These are phyloP conservation scores for Bhutanitis thaidina DNA, from an alignment of 2,888 invertebrate species.

Conservation along the genomic window DNA sequence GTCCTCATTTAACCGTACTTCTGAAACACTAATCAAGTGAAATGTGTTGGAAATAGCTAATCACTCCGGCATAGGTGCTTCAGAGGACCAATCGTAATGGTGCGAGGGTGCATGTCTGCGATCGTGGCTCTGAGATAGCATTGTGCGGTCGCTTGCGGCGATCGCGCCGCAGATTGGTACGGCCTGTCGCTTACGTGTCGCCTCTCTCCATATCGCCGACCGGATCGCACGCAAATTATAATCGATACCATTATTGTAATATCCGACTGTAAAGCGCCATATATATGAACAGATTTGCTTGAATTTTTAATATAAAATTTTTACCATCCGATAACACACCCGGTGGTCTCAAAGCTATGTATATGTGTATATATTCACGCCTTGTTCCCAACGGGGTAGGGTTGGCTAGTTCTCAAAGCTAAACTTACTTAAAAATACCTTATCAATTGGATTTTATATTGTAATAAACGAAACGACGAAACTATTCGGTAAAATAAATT, in stretches of 20 bases:
- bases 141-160: constrained; percentile 70
- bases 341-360: no score
- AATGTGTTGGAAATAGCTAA: constrained; percentile 54
- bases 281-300: constrained; percentile 5
- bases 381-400: no score
- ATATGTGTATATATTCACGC: no score
- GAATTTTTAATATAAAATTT: background rate
- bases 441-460: no score
- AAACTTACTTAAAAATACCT: no score
- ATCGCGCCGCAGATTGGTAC: constrained; percentile 70
- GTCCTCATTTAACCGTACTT: background rate
- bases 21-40: constrained; percentile 7
- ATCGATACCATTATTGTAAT: constrained; percentile 80
- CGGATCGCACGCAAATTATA: constrained; percentile 79
- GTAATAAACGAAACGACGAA: no score
- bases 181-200: constrained; percentile 76
- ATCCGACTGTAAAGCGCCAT: constrained; percentile 52
- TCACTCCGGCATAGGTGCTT: constrained; percentile 55
- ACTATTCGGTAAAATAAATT: no score
- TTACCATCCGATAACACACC: no score
- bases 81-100: constrained; percentile 70
- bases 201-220: constrained; percentile 64
- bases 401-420: no score
- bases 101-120: constrained; percentile 69
- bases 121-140: constrained; percentile 74